phyloP scores from a whole-genome alignment of 2,888 invertebrate species.

The Microchrysa polita region DNA sequence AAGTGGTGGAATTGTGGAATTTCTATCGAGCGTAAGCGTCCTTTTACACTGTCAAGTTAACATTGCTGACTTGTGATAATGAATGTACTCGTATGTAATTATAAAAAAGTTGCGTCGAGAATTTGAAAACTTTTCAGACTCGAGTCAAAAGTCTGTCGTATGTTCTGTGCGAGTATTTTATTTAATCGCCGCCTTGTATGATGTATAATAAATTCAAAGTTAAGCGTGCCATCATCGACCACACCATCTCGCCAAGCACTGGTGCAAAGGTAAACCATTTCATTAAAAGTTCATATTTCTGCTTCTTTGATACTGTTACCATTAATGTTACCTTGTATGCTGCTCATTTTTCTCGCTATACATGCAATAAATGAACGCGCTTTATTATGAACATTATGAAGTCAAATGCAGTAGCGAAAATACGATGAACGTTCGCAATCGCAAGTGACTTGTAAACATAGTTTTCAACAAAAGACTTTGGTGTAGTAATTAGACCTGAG shows the following conservation, averaged over 20 bases:
- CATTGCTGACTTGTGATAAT: neutral
- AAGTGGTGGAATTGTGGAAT: neutral
- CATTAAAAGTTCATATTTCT: neutral
- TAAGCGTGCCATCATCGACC: constrained; percentile 25
- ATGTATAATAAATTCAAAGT: constrained; percentile 5
- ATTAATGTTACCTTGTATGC: too few species aligned
- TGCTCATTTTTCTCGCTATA: neutral
- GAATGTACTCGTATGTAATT: neutral
- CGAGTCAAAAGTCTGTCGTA: constrained; percentile 16
- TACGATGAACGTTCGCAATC: neutral
- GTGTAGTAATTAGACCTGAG: constrained; percentile 27
- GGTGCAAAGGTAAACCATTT: neutral
- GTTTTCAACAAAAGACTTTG: constrained; percentile 15
- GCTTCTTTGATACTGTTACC: too few species aligned
- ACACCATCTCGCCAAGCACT: neutral
- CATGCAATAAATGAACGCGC: constrained; percentile 16
- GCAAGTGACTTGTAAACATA: constrained; percentile 5
- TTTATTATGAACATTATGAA: constrained; percentile 25
- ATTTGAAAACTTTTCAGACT: neutral
- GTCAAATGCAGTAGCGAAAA: constrained; percentile 6
- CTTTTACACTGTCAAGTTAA: neutral
- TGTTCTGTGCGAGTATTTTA: too few species aligned
- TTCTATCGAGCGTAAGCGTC: neutral
- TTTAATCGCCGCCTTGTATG: constrained; percentile 10
- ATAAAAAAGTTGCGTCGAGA: neutral